A percentile compares a stretch with the other conserved stretches of the same genome.
These are phyloP conservation scores for Serrognathus titanus DNA, from an alignment of 2,888 invertebrate genomes.

Conservation along the genomic window DNA sequence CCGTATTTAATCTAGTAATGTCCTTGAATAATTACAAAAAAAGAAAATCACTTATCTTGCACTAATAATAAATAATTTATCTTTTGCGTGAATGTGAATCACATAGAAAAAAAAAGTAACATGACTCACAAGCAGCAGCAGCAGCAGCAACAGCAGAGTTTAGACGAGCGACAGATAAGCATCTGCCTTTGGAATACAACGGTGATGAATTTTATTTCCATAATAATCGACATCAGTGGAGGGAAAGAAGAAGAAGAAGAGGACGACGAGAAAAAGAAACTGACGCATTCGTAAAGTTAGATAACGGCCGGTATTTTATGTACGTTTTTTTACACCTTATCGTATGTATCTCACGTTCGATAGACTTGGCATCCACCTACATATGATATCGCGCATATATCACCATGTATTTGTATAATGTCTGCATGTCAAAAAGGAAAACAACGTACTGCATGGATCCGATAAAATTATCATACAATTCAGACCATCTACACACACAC, in stretches of 20 bases:
- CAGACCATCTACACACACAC: neutral
- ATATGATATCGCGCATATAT: conserved; percentile 39
- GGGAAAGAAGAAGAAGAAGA: neutral
- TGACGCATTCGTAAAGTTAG: conserved; percentile 29
- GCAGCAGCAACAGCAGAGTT: too few relatives aligned
- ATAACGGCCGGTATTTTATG: conserved; percentile 31
- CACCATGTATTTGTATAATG: conserved; percentile 42
- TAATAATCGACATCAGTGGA: conserved; percentile 7
- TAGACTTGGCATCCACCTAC: conserved; percentile 41
- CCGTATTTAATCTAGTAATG: too few relatives aligned
- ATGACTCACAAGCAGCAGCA: too few relatives aligned
- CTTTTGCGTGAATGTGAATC: too few relatives aligned
- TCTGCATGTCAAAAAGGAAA: conserved; percentile 36
- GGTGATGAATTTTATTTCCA: conserved; percentile 10
- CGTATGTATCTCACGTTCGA: conserved; percentile 41
- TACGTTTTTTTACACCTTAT: conserved; percentile 33
- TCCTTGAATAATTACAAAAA: too few relatives aligned
- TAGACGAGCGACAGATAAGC: too few relatives aligned
- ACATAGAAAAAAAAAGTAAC: too few relatives aligned
- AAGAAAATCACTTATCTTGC: too few relatives aligned
- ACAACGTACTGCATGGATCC: conserved; percentile 8
- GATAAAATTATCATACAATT: conserved; percentile 10
- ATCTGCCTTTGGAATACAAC: neutral
- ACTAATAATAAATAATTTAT: too few relatives aligned
- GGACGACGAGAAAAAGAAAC: conserved; percentile 29